Conservation (phyloP, 92 coral and sea anemone species). For the Plumapathes pennacea region DNA sequence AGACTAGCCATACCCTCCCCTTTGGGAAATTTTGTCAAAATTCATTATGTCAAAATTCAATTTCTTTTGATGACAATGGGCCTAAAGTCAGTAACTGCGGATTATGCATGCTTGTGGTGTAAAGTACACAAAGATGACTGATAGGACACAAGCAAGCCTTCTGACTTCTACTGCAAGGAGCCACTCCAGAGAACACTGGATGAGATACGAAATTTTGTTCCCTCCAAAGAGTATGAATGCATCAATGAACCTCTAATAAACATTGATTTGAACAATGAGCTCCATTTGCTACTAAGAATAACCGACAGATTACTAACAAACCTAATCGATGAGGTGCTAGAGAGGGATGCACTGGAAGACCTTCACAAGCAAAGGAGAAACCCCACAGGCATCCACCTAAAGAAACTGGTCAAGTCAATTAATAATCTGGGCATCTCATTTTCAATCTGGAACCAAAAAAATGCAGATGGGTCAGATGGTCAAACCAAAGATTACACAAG, state of each 20-base stretch:
- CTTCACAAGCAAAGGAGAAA: slow-evolving; percentile 13
- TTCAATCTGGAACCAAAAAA: slow-evolving; percentile 55
- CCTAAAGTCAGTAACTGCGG: slow-evolving; percentile 24
- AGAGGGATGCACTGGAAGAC: slow-evolving; percentile 38
- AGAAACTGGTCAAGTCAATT: slow-evolving; percentile 18
- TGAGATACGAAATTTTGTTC: slow-evolving; percentile 13
- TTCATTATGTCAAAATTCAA: no score
- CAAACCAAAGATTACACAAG: slow-evolving; percentile 55
- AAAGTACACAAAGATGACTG: slow-evolving; percentile 40
- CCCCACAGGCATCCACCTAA: slow-evolving; percentile 2
- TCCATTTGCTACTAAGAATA: slow-evolving; percentile 55
- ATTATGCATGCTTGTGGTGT: slow-evolving; percentile 58
- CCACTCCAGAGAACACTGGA: slow-evolving; percentile 16
- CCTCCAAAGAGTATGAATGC: slow-evolving; percentile 26
- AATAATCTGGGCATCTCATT: slow-evolving; percentile 38
- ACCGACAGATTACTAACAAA: slow-evolving; percentile 59
- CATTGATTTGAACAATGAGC: slow-evolving; percentile 49
- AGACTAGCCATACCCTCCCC: no score
- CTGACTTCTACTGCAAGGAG: slow-evolving; percentile 14
- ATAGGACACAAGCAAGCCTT: slow-evolving; percentile 45
- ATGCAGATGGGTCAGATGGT: slow-evolving; percentile 65
- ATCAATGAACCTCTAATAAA: slow-evolving; percentile 35
- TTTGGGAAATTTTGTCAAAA: no score
- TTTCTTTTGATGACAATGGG: slow-evolving; percentile 50
- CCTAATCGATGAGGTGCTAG: slow-evolving; percentile 35